Evolutionary conservation across 2,888 invertebrate species (phyloP), one percentile per base, ranked within the genome.

Genomic region (Diploptera punctata): DNA sequence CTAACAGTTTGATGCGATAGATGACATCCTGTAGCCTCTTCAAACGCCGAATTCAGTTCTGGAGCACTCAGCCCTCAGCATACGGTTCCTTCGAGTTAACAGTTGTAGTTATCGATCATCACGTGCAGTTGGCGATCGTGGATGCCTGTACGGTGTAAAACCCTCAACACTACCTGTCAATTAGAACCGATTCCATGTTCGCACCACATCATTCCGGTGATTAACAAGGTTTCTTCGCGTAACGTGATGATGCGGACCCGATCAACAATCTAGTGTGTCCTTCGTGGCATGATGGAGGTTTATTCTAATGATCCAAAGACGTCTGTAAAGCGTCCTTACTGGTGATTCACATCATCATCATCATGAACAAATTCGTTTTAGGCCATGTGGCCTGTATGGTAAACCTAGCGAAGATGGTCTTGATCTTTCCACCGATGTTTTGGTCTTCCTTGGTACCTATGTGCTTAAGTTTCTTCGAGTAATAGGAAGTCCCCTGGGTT

Each of bases 1-100:
- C 24, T 57, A 21, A 57, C 57, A 57, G 57, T 57, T 57, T 57
- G 57, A 57, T 57, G 57, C 19, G 4, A 57, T 13, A 21, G 5
- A 57, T 21, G 19, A 26, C 57, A 24, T 57, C 1, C 4, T 24
- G 24, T 57, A 1, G 24, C 7, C 1, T 5, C 1, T 24, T 9
- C 24, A 13, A 18, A 21, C 57, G 18, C 57, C 16, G 24, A 21
- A 57, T 57, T 57, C 57, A 57, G 57, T 57, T 9, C 24, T 18
- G 19, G 57, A 57, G 4, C 57, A 57, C 57, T 57, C 57, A 57
- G 57, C 57, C 57, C 7, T 5, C 16, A 9, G n/a, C n/a, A n/a
- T n/a, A n/a, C n/a, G n/a, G 57, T 24, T 57, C 57, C 24, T 57
- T 18, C 26, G 57, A 57, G 57, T 9, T 13, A 57, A 57, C 21